These are phyloP conservation scores for Paguma larvata DNA, from an alignment of 2,797 vertebrate species.

Conservation along the genomic window DNA sequence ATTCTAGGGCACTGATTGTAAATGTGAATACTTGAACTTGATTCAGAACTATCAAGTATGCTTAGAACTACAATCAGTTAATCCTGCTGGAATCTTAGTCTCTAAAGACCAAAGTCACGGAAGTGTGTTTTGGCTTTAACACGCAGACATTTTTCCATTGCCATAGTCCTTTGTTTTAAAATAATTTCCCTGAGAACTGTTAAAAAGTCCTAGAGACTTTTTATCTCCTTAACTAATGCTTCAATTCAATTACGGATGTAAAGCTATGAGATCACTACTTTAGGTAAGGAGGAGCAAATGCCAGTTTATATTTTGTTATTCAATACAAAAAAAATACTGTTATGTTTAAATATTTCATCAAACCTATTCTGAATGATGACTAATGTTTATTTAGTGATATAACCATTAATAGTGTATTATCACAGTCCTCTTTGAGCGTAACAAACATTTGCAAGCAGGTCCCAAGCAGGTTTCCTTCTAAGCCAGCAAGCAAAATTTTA, in stretches of 20 bases:
- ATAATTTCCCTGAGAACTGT: conserved; percentile 37
- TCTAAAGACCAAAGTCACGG: conserved; percentile 60
- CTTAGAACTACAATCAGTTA: conserved; percentile 75
- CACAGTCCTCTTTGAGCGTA: neutral
- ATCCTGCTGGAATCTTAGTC: conserved; percentile 75
- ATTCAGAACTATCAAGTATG: conserved; percentile 62
- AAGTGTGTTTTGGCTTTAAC: conserved; percentile 68
- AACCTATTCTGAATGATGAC: neutral
- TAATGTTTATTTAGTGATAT: conserved; percentile 53
- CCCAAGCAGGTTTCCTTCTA: conserved; percentile 28
- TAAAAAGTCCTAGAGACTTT: conserved; percentile 60
- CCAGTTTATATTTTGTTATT: neutral
- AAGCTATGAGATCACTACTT: conserved; percentile 27
- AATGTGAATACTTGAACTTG: conserved; percentile 54
- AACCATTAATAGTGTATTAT: conserved; percentile 12
- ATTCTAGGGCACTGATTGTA: conserved; percentile 57
- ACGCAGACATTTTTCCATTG: conserved; percentile 65
- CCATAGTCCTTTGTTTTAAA: conserved; percentile 72
- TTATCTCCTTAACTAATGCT: conserved; percentile 45
- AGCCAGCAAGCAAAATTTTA: conserved; percentile 44
- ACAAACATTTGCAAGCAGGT: neutral
- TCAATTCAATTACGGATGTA: conserved; percentile 33
- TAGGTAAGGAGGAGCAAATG: conserved; percentile 19
- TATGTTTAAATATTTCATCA: conserved; percentile 22
- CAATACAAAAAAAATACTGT: neutral